Evolutionary conservation across 2,888 invertebrate species (phyloP).

Genomic region (Ormyrus rosae): DNA sequence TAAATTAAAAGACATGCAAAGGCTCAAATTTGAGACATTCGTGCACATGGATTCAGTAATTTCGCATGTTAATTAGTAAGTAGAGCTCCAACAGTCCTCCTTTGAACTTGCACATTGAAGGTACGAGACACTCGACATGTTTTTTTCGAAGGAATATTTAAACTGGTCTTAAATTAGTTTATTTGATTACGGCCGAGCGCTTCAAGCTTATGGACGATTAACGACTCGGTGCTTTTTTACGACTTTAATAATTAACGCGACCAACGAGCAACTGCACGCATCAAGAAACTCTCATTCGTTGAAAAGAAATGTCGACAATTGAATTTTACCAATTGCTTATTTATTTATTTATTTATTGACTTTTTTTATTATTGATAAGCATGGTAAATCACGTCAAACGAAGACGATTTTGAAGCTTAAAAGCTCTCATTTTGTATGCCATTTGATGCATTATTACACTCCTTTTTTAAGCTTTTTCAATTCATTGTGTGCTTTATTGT

Average conservation of each 20-base stretch:
- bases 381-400: not conserved
- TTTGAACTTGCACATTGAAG: slow-evolving; percentile 57
- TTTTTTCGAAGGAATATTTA: too few species aligned
- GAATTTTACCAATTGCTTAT: too few species aligned
- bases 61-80: slow-evolving; percentile 67
- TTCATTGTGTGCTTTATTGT: not conserved
- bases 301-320: too few species aligned
- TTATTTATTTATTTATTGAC: too few species aligned
- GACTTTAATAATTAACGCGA: too few species aligned
- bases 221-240: not conserved
- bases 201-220: slow-evolving; percentile 10
- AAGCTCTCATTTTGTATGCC: not conserved
- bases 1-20: too few species aligned
- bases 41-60: slow-evolving; percentile 64
- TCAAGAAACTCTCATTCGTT: too few species aligned
- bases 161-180: slow-evolving; percentile 29
- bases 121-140: too few species aligned
- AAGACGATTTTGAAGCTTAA: slow-evolving; percentile 1
- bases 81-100: slow-evolving; percentile 64
- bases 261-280: too few species aligned
- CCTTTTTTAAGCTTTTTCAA: slow-evolving; percentile 16
- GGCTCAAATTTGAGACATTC: too few species aligned
- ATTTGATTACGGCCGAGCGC: slow-evolving; percentile 1
- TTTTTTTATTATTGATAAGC: too few species aligned
- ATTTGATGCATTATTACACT: not conserved